These are phyloP conservation scores for Galagoides demidoff DNA, from an alignment of 2,797 vertebrate species.

Conservation along the genomic window DNA sequence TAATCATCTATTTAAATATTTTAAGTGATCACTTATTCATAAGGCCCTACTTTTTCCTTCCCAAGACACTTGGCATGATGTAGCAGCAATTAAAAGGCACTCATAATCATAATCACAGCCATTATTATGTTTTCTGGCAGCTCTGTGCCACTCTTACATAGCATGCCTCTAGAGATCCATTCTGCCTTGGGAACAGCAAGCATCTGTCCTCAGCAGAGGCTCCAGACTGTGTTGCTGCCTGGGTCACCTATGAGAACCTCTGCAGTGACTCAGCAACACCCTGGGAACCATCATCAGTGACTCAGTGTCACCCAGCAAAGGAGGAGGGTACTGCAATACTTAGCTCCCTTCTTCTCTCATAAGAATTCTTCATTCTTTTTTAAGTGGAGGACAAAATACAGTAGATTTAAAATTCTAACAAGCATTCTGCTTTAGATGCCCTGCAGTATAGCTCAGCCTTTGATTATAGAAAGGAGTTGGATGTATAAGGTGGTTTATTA, in stretches of 20 bases:
- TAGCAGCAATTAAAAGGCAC: conserved; percentile 54
- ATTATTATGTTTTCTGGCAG: conserved; percentile 56
- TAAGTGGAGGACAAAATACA: background rate
- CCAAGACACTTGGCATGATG: conserved; percentile 40
- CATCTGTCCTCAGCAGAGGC: background rate
- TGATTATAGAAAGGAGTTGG: conserved; percentile 29
- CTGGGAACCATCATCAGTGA: background rate
- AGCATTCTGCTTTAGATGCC: conserved; percentile 24
- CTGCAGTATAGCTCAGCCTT: background rate
- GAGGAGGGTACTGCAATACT: background rate
- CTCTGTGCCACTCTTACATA: background rate
- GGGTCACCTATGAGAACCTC: background rate
- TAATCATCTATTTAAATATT: conserved; percentile 72
- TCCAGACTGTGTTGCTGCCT: background rate
- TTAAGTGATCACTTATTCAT: conserved; percentile 71
- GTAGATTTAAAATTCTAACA: conserved; percentile 40
- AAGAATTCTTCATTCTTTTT: background rate
- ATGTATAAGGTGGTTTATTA: background rate
- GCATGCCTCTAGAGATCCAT: background rate
- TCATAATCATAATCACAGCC: conserved; percentile 52
- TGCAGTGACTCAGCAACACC: background rate
- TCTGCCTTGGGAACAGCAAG: background rate
- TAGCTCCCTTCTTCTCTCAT: background rate
- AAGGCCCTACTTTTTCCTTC: conserved; percentile 40
- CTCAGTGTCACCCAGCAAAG: background rate